Base-by-base conservation (phyloP, 2,888 invertebrate species). In the Uloborus plumipes region DNA sequence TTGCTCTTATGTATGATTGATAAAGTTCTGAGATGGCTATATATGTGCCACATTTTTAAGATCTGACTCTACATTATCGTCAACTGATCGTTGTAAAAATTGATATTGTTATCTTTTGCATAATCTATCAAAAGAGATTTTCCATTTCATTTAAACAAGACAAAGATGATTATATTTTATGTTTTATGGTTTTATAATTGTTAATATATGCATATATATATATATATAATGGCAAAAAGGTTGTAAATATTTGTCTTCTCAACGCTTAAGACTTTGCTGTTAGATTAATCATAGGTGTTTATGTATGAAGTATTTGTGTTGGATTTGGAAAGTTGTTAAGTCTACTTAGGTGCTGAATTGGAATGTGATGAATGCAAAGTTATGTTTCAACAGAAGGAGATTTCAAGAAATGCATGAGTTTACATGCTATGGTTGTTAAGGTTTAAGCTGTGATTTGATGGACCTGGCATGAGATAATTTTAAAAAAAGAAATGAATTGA, bases 381-480 rank as follows among this genome's bases (percentile, higher is more conserved):
- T 55, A 22, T 51, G 22, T 66, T 50, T 66, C 16, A 18, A 66
- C 51, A 16, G 20, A 51, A 66, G n/a, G n/a, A 50, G 20, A 66
- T 47, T 66, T 51, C n/a, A 22, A n/a, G 39, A 49, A 18, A 69
- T 47, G 70, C 26, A 14, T 26, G 22, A 53, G 26, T 66, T 58
- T 58, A 20, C 66, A 74, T 39, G 16, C 26, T 31, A 58, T 53
- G 39, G 26, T 9, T 51, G n/a, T 55, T 62, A 61, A 64, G 67
- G 70, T 71, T 55, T 50, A 70, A 53, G 64, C 74, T 81, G 80
- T 80, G 74, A 70, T 74, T 53, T 39, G 55, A 74, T 22, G 47
- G 69, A 53, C 53, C 51, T 47, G 67, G 58, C 64, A 65, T 39
- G 53, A 70, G 53, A 65, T 69, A 74, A 64, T 70, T 70, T 74